These are phyloP conservation scores for Rhinoptilus africanus DNA, from an alignment of 2,113 vertebrate genomes.

Conservation along the genomic window DNA sequence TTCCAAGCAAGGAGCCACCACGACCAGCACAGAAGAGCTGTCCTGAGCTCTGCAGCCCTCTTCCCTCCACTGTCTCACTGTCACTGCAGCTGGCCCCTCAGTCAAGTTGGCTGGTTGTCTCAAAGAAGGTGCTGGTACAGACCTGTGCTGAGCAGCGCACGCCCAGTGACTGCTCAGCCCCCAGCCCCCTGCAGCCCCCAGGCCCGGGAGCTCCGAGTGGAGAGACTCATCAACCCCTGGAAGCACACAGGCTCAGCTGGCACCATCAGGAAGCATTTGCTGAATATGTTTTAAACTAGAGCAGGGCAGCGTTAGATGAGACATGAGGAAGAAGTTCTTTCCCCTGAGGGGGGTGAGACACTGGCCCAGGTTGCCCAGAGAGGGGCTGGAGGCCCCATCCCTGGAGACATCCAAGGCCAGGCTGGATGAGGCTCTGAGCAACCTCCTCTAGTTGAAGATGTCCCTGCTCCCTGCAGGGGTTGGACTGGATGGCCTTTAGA, in stretches of 20 bases:
- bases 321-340: no score
- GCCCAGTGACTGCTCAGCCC: not conserved
- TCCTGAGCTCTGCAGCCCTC: not conserved
- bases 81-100: not conserved
- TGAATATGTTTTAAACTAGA: not conserved
- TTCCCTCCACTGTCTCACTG: not conserved
- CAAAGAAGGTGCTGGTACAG: not conserved
- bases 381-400: no score
- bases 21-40: not conserved
- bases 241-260: not conserved
- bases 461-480: no score
- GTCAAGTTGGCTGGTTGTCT: not conserved
- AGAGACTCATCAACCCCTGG: not conserved
- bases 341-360: no score
- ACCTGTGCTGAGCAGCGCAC: not conserved
- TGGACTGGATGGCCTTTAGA: no score
- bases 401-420: no score
- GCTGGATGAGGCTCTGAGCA: no score
- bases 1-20: not conserved
- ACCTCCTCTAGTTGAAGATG: no score
- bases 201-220: not conserved
- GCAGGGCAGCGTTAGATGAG: no score
- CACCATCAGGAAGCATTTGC: not conserved
- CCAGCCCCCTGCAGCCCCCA: not conserved
- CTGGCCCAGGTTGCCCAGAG: no score